Evolutionary conservation across 2,113 vertebrate species (phyloP).

Genomic region (Nothocercus nigrocapillus): DNA sequence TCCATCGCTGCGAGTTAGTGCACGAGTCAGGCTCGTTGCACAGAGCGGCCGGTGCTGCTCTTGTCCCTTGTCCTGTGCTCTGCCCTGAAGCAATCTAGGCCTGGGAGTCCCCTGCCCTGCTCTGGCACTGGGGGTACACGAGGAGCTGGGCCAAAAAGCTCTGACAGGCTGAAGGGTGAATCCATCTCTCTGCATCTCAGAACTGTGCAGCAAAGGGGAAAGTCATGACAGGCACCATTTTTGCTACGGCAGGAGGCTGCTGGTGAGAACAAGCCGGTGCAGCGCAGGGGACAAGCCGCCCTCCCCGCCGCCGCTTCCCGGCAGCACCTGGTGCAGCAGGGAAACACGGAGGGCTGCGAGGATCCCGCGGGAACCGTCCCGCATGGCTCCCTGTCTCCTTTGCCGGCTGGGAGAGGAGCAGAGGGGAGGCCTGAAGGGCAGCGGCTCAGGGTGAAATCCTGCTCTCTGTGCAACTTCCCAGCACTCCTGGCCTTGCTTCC

Average conservation of each 20-base stretch:
- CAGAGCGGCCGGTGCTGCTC: rapidly evolving
- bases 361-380: background rate
- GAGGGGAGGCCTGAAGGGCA: background rate
- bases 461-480: background rate
- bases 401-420: background rate
- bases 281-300: background rate
- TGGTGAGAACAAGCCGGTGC: background rate
- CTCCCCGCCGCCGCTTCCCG: background rate
- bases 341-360: background rate
- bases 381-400: rapidly evolving
- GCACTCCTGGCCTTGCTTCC: background rate
- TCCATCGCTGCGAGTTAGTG: background rate
- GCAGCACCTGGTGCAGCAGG: background rate
- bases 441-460: background rate
- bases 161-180: background rate
- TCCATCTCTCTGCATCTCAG: background rate
- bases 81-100: background rate
- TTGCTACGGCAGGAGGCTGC: background rate
- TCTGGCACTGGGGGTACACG: background rate
- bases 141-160: background rate
- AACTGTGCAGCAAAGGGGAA: background rate
- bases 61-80: background rate
- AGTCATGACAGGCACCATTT: background rate
- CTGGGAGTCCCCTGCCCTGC: background rate
- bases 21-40: rapidly evolving